Base-by-base conservation (phyloP, 2,113 vertebrate species). In the Antechinus flavipes region DNA sequence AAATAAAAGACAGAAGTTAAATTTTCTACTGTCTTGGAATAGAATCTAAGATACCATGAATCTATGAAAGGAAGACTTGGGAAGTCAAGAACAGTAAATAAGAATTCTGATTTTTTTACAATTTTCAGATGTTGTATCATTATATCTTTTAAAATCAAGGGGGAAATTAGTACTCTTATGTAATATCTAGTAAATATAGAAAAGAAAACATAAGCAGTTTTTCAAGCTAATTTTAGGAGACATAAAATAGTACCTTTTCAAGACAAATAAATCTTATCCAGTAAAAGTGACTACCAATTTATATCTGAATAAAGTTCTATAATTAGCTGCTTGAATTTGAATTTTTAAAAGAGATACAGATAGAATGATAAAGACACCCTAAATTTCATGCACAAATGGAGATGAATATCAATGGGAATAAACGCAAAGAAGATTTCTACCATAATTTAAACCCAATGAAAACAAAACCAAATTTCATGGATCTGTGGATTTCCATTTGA, bases 61-160 rank as follows among this genome's bases (percentile, higher is more conserved):
- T 68, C 12, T 30, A 3, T 35, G 35, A 10, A 68, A 68, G 58
- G 27, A 30, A 68, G 9, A 68, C 58, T 68, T 68, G 12, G 27
- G 2, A 14, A 68, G 30, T 3, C 58, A 35, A n/a, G 35, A 68
- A 16, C 42, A 30, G 52, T 42, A 95, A 47, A 90, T 92, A 49
- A 27, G 9, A 92, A 47, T 89, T 96, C 23, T 91, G n/a, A 42
- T 54, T 90, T 95, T 95, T 3, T 90, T 30, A 23, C 68, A 2
- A 90, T 8, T 12, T 19, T 94, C 93, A 90, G 47, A 8, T 2
- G 50, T 2, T 76, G 42, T 93, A 23, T 49, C 56, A 7, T 24
- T 58, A 35, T 5, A 93, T 90, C 92, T 90, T 0, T 8, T 89
- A 12, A 94, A 55, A 2, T 10, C 35, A 8, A 95, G 90, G 4